phyloP scores from a whole-genome alignment of 2,888 invertebrate genomes.

The Deladenus siricidicola region DNA sequence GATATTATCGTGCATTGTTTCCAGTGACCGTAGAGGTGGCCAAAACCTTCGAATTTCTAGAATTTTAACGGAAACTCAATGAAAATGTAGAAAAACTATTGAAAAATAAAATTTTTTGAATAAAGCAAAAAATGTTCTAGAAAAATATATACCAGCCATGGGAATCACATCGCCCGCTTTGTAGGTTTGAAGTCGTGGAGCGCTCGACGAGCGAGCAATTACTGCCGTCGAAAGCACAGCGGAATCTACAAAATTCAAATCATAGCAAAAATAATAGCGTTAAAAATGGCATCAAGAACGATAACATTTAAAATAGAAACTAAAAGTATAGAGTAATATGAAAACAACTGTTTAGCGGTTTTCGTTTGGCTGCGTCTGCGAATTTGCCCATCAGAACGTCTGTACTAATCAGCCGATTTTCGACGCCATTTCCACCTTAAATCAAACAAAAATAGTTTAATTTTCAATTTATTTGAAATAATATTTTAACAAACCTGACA shows the following conservation, averaged over 20 bases:
- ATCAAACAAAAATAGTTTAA: background rate
- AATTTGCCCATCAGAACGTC: slow-evolving; percentile 78
- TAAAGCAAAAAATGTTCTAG: too few relatives aligned
- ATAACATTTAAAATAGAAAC: too few relatives aligned
- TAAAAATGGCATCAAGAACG: too few relatives aligned
- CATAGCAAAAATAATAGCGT: background rate
- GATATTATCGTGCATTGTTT: slow-evolving; percentile 92
- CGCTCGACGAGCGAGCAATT: slow-evolving; percentile 54
- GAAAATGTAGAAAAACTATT: too few relatives aligned
- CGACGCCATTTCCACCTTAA: slow-evolving; percentile 32
- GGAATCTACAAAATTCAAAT: slow-evolving; percentile 33
- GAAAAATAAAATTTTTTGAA: too few relatives aligned
- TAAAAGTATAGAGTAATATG: slow-evolving; percentile 8
- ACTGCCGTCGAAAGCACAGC: slow-evolving; percentile 54
- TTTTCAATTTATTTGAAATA: background rate
- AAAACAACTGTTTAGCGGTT: slow-evolving; percentile 23
- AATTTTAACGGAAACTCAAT: too few relatives aligned
- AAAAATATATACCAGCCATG: slow-evolving; percentile 34
- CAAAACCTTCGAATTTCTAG: slow-evolving; percentile 61
- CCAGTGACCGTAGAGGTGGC: slow-evolving; percentile 87
- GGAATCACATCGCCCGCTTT: slow-evolving; percentile 43
- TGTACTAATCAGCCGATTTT: slow-evolving; percentile 81
- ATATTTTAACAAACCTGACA: slow-evolving; percentile 40
- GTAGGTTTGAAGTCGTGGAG: slow-evolving; percentile 54
- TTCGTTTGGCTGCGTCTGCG: slow-evolving; percentile 26